Base-by-base conservation (phyloP, 37 sponge, comb jelly and placozoan genomes). In the Halisarca cf. caerulea region DNA sequence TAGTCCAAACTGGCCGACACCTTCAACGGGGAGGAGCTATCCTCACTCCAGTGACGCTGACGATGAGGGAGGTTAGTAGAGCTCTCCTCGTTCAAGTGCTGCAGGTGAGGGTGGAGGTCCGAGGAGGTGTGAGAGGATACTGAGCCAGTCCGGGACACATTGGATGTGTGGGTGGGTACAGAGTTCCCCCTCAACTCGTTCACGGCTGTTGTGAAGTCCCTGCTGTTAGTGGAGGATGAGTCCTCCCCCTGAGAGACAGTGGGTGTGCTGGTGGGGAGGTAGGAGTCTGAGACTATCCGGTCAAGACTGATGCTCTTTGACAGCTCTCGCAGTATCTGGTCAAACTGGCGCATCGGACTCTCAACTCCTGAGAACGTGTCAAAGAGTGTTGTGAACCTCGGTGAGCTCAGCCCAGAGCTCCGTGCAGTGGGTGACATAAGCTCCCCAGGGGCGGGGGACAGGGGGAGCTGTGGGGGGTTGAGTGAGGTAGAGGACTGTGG, bases 381-480 rank as follows among this genome's bases (percentile, higher is more conserved):
- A 58, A 80, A 58, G 17, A 58, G 59, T 14, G 38, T 36, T 11
- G 80, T 80, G 35, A 25, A 57, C 34, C 58, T 27, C 15, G 58
- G 59, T 2, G 80, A 36, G 32, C 58, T 80, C 8, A 35, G 0
- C 1, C 32, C 43, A 1, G 37, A 59, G 44, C 14, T 28, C 8
- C 18, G 8, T 2, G 41, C 11, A 14, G 28, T 57, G 64, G 85
- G 85, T 21, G 85, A 73, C 72, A 85, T 4, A 2, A 57, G 40
- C 8, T 73, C 60, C 42, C 85, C 85, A 59, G 85, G 85, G 69
- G 74, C 42, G 11, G 78, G 85, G 25, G 78, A 75, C 20, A 36
- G 39, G 33, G 78, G 85, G 7, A 75, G 66, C 17, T 34, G n/a
- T 20, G 78, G 85, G 23, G 85, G 85, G 28, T 18, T 37, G 8